Evolutionary conservation across 1,140 invertebrate species (phyloP).

Genomic region (Drosophila triauraria): DNA sequence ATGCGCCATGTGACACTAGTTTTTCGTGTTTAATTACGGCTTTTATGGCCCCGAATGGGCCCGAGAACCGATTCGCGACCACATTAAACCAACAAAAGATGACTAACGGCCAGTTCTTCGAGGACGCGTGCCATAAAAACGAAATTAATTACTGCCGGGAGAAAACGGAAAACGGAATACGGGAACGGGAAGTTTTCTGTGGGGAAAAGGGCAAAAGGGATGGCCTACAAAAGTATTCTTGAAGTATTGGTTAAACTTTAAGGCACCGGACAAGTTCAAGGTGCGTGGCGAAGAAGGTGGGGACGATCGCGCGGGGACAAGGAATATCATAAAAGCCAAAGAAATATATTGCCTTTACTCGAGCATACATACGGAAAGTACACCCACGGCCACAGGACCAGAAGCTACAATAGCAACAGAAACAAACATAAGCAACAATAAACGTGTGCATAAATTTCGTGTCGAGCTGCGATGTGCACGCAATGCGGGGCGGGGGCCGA

Average conservation of each 20-base stretch:
- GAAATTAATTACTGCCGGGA: slow-evolving; percentile 69
- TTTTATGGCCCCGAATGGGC: slow-evolving; percentile 61
- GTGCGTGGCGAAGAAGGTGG: slow-evolving; percentile 7
- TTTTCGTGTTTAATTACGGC: slow-evolving; percentile 76
- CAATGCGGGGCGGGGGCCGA: slow-evolving; percentile 13
- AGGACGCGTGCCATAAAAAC: slow-evolving; percentile 69
- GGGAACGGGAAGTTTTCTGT: not conserved
- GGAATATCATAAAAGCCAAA: slow-evolving; percentile 51
- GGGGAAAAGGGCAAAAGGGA: not conserved
- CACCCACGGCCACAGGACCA: slow-evolving; percentile 9
- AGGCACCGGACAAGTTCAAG: slow-evolving; percentile 53
- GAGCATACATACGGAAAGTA: slow-evolving; percentile 21
- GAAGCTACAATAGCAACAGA: slow-evolving; percentile 22
- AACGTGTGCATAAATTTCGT: slow-evolving; percentile 75
- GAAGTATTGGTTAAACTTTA: slow-evolving; percentile 54
- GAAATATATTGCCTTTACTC: slow-evolving; percentile 60
- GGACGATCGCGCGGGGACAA: not conserved
- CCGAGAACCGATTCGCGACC: slow-evolving; percentile 55
- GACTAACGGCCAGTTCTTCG: slow-evolving; percentile 50
- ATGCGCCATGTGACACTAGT: slow-evolving; percentile 79
- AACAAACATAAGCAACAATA: slow-evolving; percentile 63
- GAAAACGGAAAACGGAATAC: slow-evolving; percentile 6
- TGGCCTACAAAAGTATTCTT: slow-evolving; percentile 35
- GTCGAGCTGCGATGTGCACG: slow-evolving; percentile 53
- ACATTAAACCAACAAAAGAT: slow-evolving; percentile 44